These are phyloP conservation scores for Ylistrum balloti DNA, from an alignment of 1,140 invertebrate genomes.

Conservation along the genomic window DNA sequence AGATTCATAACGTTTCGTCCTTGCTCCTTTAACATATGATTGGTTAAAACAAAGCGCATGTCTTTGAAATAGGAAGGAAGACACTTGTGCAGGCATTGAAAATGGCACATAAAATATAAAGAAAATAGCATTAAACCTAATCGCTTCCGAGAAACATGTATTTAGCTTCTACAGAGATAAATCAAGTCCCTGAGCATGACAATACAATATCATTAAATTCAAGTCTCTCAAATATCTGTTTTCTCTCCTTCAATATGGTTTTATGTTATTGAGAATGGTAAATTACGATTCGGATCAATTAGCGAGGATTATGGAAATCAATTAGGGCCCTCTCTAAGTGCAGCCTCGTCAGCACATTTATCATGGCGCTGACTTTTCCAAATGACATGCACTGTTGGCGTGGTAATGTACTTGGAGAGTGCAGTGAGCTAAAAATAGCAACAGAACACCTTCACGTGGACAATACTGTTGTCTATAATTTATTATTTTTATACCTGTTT, in stretches of 20 bases:
- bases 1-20: too few relatives aligned
- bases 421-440: not conserved
- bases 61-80: too few relatives aligned
- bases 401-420: not conserved
- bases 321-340: not conserved
- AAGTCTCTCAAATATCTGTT: not conserved
- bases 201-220: not conserved
- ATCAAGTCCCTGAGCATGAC: not conserved
- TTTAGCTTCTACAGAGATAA: not conserved
- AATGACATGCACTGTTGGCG: not conserved
- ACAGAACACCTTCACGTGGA: too few relatives aligned
- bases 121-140: not conserved
- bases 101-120: too few relatives aligned
- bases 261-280: conserved; percentile 6
- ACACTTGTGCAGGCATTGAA: too few relatives aligned
- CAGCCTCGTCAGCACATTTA: not conserved
- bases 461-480: too few relatives aligned
- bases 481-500: too few relatives aligned
- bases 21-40: too few relatives aligned
- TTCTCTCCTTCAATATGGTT: not conserved
- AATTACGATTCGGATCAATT: conserved; percentile 1
- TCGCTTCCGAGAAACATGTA: not conserved
- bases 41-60: too few relatives aligned
- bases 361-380: not conserved
- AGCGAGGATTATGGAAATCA: conserved; percentile 3